A percentile compares a stretch with the other conserved stretches of the same genome.
These are phyloP conservation scores for Albula glossodonta DNA, from an alignment of 2,113 vertebrate genomes.

Conservation along the genomic window DNA sequence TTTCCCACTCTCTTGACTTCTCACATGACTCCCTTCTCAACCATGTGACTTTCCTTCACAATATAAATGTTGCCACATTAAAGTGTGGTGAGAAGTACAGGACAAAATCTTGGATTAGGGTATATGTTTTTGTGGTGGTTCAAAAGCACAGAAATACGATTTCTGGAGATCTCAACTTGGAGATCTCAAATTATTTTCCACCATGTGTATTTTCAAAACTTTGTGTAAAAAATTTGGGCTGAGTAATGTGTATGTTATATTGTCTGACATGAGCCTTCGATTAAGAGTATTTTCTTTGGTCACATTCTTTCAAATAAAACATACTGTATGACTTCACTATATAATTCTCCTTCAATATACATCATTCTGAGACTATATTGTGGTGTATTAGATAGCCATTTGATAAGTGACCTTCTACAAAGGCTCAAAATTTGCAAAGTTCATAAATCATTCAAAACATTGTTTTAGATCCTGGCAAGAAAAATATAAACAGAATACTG, in stretches of 20 bases:
- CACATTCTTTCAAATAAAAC: background rate
- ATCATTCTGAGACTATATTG: background rate
- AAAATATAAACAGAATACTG: constrained; percentile 57
- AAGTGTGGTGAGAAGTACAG: background rate
- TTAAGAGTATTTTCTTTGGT: background rate
- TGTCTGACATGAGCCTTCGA: background rate
- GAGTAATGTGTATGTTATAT: background rate
- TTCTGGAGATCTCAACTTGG: background rate
- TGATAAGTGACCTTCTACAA: constrained; percentile 57
- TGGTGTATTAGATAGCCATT: constrained; percentile 68
- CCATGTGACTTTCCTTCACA: background rate
- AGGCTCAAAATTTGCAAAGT: constrained; percentile 57
- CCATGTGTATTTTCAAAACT: background rate
- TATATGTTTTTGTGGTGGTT: background rate
- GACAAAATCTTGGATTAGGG: background rate
- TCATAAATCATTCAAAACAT: constrained; percentile 69
- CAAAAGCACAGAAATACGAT: background rate
- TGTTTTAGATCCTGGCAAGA: constrained; percentile 63
- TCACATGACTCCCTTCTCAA: background rate
- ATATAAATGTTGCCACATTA: background rate
- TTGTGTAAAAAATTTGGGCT: background rate
- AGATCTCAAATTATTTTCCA: background rate
- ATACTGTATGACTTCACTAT: background rate
- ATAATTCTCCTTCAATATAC: background rate
- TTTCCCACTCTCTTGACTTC: too few species aligned